Percentiles rank a stretch among this genome's conserved stretches.
phyloP scores from a whole-genome alignment of 2,888 invertebrate species.

The Xanthorhoe spadicearia region DNA sequence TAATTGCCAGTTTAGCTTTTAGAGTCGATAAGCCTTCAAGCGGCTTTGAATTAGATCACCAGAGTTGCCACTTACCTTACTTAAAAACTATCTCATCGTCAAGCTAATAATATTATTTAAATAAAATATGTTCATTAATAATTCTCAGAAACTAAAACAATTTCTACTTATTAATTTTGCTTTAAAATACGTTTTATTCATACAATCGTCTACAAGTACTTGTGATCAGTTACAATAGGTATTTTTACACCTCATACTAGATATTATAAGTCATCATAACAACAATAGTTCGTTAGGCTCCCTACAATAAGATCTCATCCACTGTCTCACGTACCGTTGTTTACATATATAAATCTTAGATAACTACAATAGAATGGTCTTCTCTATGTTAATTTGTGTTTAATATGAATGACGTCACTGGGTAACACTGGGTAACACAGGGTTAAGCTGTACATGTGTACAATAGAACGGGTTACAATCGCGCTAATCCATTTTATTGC shows the following conservation, averaged over 20 bases:
- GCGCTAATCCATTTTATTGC: constrained; percentile 80
- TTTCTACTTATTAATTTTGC: no score
- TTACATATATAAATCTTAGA: constrained; percentile 80
- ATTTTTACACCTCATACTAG: constrained; percentile 23
- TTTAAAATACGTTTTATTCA: no score
- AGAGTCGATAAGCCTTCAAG: no score
- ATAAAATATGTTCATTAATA: no score
- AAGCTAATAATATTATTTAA: no score
- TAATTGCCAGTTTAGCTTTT: no score
- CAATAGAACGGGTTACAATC: constrained; percentile 43
- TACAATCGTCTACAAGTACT: not conserved
- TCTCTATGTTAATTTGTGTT: constrained; percentile 83
- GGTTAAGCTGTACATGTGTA: constrained; percentile 35
- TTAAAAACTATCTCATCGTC: no score
- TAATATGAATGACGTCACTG: constrained; percentile 65
- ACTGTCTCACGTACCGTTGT: constrained; percentile 69
- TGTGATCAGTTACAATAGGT: not conserved
- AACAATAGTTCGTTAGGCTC: constrained; percentile 78
- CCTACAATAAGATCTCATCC: constrained; percentile 42
- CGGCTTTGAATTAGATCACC: no score
- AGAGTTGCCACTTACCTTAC: no score
- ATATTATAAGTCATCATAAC: constrained; percentile 57
- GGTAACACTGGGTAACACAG: constrained; percentile 45
- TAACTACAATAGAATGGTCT: constrained; percentile 67
- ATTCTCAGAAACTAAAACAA: no score